These are phyloP conservation scores for Myotis davidii DNA, from an alignment of 2,113 vertebrate genomes.

Conservation along the genomic window DNA sequence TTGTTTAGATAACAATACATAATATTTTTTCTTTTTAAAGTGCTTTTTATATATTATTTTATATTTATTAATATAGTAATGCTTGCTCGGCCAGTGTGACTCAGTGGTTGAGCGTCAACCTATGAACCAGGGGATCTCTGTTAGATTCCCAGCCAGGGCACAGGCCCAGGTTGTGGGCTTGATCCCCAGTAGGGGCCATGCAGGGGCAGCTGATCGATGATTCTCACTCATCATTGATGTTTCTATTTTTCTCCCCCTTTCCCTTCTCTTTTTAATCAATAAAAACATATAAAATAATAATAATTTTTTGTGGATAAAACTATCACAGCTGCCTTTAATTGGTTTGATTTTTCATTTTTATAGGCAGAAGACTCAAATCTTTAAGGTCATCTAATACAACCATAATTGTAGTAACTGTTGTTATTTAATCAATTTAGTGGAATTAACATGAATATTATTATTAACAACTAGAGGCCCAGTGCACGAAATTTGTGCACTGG, in stretches of 20 bases:
- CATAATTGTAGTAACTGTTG: not conserved
- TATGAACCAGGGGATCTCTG: no score
- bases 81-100: not conserved
- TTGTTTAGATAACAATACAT: not conserved
- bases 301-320: not conserved
- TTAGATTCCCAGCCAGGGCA: no score
- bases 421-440: conserved; percentile 20
- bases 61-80: not conserved
- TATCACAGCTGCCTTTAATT: not conserved
- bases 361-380: conserved; percentile 1
- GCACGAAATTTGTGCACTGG: no score
- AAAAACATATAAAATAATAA: no score
- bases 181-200: no score
- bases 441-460: conserved; percentile 21
- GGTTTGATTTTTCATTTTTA: conserved; percentile 49
- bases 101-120: no score
- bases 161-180: no score
- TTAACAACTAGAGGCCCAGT: not conserved
- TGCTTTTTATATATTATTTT: conserved; percentile 15
- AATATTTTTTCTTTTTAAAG: conserved; percentile 13
- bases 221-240: no score
- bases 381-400: not conserved
- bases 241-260: no score
- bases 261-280: no score
- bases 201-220: no score